phyloP scores from a whole-genome alignment of 2,797 vertebrate species.

The Phrynocephalus vlangalii region DNA sequence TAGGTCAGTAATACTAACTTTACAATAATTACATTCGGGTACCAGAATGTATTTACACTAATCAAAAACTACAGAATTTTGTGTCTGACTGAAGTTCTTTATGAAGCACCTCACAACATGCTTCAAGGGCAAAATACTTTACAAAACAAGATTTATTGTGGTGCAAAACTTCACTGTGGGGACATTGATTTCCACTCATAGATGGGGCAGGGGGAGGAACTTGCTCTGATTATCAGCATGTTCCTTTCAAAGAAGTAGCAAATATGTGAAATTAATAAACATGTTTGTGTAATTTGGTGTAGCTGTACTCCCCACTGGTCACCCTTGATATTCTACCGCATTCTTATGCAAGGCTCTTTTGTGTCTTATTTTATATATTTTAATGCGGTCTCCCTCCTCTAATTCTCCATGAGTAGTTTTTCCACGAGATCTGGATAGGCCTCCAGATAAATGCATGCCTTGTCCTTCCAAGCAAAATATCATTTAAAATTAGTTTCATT shows the following conservation, averaged over 20 bases:
- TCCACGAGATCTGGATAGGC: neutral
- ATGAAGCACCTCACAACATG: neutral
- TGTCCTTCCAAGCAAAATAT: neutral
- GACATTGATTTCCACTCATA: neutral
- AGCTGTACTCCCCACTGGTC: slow-evolving; percentile 28
- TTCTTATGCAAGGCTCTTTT: slow-evolving; percentile 21
- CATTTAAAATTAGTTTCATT: neutral
- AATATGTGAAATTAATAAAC: slow-evolving; percentile 29
- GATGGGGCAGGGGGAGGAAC: neutral
- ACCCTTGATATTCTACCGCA: slow-evolving; percentile 49
- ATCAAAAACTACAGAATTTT: too few species aligned
- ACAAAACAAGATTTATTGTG: neutral
- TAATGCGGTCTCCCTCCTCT: neutral
- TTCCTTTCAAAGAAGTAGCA: neutral
- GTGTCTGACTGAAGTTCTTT: neutral
- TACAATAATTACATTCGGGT: neutral
- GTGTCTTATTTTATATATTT: slow-evolving; percentile 9
- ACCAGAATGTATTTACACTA: too few species aligned
- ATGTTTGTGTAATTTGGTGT: slow-evolving; percentile 33
- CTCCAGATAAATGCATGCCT: slow-evolving; percentile 13
- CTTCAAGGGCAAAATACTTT: neutral
- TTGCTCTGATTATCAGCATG: neutral
- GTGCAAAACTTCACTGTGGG: neutral
- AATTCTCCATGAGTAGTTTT: slow-evolving; percentile 24
- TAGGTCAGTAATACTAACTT: neutral